These are phyloP conservation scores for Amia ocellicauda DNA, from an alignment of 2,113 vertebrate species.

Conservation along the genomic window DNA sequence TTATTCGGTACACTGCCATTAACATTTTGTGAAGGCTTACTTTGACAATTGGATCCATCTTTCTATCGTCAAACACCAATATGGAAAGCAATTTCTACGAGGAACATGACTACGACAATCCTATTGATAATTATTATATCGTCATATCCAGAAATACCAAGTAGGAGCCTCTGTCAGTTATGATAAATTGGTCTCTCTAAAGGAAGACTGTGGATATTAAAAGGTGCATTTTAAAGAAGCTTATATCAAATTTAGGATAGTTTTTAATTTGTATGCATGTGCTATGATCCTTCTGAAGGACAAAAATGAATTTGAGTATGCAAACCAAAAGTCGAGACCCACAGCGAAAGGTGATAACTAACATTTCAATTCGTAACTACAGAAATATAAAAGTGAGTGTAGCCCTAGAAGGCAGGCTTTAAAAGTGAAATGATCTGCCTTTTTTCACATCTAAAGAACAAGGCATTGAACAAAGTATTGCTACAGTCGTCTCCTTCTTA, in stretches of 20 bases:
- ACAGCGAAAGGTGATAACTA: conserved; percentile 24
- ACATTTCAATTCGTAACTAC: conserved; percentile 1
- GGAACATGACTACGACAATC: background rate
- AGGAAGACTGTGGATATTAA: conserved; percentile 63
- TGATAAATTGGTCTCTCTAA: conserved; percentile 27
- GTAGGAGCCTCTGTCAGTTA: conserved; percentile 58
- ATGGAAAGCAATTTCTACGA: background rate
- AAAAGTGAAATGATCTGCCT: background rate
- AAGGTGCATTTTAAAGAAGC: conserved; percentile 41
- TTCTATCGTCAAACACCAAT: background rate
- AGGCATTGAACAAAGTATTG: background rate
- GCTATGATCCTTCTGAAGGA: conserved; percentile 17
- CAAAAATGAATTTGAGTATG: background rate
- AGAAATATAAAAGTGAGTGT: background rate
- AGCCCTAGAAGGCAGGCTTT: background rate
- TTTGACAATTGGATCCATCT: too few species aligned
- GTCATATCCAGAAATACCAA: conserved; percentile 30
- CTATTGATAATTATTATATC: background rate
- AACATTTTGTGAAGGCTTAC: too few species aligned
- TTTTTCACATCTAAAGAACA: background rate
- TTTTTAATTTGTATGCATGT: conserved; percentile 20
- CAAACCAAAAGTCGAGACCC: background rate
- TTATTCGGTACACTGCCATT: background rate
- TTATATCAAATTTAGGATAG: background rate
- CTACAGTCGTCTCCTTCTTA: background rate